Conservation (phyloP, 2,888 invertebrate genomes). For the Cheilosia soror region DNA sequence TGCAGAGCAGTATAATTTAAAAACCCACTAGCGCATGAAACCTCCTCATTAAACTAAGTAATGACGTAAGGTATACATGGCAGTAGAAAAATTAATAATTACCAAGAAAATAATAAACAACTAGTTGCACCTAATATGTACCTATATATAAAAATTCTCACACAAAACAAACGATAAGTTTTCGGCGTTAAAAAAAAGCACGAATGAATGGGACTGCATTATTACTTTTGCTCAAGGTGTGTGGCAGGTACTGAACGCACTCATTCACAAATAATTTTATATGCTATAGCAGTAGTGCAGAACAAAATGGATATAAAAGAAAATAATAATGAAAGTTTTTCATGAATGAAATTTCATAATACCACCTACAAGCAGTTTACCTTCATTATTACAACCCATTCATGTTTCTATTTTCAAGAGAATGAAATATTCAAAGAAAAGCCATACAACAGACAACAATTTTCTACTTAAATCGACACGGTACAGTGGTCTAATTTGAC, state of each 20-base stretch:
- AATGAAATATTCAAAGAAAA: background rate
- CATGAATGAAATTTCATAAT: constrained; percentile 61
- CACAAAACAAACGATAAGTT: constrained; percentile 32
- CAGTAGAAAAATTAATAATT: constrained; percentile 38
- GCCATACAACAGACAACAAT: constrained; percentile 26
- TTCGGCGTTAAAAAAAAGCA: constrained; percentile 30
- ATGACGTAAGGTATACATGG: constrained; percentile 55
- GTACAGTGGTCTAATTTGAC: constrained; percentile 63
- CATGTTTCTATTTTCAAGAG: constrained; percentile 41
- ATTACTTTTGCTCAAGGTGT: constrained; percentile 43
- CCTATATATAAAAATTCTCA: constrained; percentile 34
- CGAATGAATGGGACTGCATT: constrained; percentile 19
- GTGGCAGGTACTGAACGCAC: constrained; percentile 51
- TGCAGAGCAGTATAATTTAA: constrained; percentile 48
- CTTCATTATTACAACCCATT: constrained; percentile 24
- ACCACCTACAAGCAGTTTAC: constrained; percentile 6
- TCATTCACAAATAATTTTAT: constrained; percentile 60
- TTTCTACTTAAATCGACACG: constrained; percentile 55
- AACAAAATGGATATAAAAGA: constrained; percentile 28
- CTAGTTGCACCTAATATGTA: constrained; percentile 51
- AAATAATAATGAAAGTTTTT: constrained; percentile 33
- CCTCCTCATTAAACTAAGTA: constrained; percentile 71
- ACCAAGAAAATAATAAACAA: constrained; percentile 53
- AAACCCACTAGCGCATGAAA: constrained; percentile 55
- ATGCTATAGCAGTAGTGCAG: constrained; percentile 62